Evolutionary conservation across 2,113 vertebrate species (phyloP).

Genomic region (Tringa solitaria): DNA sequence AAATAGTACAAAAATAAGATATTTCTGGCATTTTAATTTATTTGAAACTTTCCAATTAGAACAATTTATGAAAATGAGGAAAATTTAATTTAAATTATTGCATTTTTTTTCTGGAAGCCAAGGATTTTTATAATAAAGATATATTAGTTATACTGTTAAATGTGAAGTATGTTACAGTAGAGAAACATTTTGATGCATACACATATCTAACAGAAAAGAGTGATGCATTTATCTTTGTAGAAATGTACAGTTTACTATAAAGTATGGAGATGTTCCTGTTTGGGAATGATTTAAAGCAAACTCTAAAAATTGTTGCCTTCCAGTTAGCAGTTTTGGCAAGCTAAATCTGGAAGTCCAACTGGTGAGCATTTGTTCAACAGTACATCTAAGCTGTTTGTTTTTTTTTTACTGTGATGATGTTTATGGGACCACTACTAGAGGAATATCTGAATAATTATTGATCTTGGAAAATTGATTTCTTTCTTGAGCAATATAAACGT

Average conservation of each 20-base stretch:
- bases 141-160: background rate
- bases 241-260: background rate
- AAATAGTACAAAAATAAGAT: background rate
- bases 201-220: background rate
- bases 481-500: background rate
- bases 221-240: background rate
- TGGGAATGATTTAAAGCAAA: slow-evolving; percentile 1
- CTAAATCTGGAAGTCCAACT: slow-evolving; percentile 8
- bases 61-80: background rate
- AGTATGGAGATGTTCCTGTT: background rate
- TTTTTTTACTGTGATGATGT: background rate
- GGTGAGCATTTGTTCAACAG: background rate
- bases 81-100: background rate
- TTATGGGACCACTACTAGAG: background rate
- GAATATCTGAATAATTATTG: background rate
- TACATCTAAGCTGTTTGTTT: background rate
- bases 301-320: background rate
- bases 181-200: background rate
- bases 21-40: background rate
- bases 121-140: background rate
- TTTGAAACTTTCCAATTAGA: background rate
- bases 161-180: background rate
- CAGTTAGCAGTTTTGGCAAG: background rate
- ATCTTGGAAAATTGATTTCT: background rate
- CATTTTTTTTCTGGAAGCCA: background rate